These are phyloP conservation scores for Nesometra sesokonis DNA, from an alignment of 35 echinoderm and acorn worm species.

Conservation along the genomic window DNA sequence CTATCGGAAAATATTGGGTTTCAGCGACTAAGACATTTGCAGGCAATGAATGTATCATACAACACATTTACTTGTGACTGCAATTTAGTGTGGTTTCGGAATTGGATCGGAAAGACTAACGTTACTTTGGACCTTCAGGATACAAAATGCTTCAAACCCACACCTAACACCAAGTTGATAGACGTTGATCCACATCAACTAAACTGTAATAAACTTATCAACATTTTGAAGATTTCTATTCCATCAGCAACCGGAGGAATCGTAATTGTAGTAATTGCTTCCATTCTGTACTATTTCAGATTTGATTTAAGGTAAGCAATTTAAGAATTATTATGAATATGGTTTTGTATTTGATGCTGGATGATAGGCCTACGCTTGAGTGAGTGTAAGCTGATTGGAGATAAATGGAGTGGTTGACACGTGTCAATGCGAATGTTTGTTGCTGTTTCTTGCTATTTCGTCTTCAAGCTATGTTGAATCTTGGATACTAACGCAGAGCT, in stretches of 20 bases:
- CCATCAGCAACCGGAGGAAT: background rate
- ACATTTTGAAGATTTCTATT: background rate
- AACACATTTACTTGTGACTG: background rate
- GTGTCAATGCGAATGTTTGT: too few species aligned
- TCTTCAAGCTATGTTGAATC: too few species aligned
- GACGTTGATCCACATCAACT: background rate
- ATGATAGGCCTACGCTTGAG: too few species aligned
- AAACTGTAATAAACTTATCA: background rate
- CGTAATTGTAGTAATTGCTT: background rate
- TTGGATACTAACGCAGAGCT: too few species aligned
- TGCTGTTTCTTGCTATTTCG: too few species aligned
- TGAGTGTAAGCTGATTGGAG: too few species aligned
- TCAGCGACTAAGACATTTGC: background rate
- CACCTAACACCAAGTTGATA: background rate
- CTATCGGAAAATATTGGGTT: background rate
- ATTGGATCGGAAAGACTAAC: background rate
- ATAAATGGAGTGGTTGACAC: too few species aligned
- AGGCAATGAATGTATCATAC: background rate
- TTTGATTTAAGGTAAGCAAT: background rate
- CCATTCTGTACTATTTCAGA: background rate
- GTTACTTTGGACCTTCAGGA: background rate
- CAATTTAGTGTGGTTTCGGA: background rate
- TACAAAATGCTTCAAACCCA: background rate
- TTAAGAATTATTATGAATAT: too few species aligned
- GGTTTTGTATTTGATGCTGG: too few species aligned